phyloP scores from a whole-genome alignment of 2,113 vertebrate genomes.

The Embiotoca jacksoni region DNA sequence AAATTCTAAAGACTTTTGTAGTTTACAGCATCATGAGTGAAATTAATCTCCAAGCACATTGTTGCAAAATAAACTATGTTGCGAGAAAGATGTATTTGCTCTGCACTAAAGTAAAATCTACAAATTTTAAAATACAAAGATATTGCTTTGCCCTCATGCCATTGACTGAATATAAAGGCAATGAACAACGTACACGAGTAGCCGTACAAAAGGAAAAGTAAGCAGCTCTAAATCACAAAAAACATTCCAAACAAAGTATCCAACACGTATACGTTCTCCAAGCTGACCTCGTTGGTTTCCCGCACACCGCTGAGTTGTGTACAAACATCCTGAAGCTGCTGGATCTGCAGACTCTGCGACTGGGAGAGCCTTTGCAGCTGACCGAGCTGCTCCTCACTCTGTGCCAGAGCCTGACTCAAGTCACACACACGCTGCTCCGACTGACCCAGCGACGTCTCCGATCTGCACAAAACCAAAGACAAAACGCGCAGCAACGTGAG shows the following conservation, averaged over 20 bases:
- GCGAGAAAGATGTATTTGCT: no score
- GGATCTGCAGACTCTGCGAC: constrained; percentile 70
- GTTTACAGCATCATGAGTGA: background rate
- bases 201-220: background rate
- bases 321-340: constrained; percentile 78
- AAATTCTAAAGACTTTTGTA: no score
- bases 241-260: background rate
- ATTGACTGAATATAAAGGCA: background rate
- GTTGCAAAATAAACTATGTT: background rate
- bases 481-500: background rate
- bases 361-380: constrained; percentile 73
- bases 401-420: constrained; percentile 59
- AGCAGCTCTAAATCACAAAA: background rate
- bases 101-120: no score
- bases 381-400: constrained; percentile 64
- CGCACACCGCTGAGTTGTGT: constrained; percentile 73
- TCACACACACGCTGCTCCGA: constrained; percentile 65
- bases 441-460: constrained; percentile 63
- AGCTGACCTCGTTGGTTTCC: constrained; percentile 89
- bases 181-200: background rate
- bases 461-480: constrained; percentile 54
- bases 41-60: background rate
- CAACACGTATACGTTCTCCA: background rate
- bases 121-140: no score
- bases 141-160: background rate